phyloP scores from a whole-genome alignment of 2,797 vertebrate species.

The Trichosurus vulpecula region DNA sequence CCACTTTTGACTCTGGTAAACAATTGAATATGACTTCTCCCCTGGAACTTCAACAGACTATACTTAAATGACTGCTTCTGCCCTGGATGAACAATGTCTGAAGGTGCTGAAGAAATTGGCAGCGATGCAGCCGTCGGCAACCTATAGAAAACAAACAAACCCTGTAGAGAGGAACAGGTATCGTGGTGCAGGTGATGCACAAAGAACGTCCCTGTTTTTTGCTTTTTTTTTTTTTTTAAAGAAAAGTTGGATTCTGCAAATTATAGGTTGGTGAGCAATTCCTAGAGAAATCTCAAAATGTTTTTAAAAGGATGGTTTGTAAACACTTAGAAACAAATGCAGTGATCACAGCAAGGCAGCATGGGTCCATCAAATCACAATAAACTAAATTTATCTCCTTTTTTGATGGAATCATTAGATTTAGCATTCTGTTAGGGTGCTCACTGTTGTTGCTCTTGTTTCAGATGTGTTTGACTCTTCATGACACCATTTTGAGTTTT shows the following conservation, averaged over 20 bases:
- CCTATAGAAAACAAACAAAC: background rate
- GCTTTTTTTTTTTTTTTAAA: too few species aligned
- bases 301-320: background rate
- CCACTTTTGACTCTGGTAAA: background rate
- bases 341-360: background rate
- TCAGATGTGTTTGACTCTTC: background rate
- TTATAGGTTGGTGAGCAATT: background rate
- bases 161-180: background rate
- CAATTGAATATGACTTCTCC: background rate
- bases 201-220: background rate
- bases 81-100: background rate
- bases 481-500: background rate
- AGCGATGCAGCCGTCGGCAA: background rate
- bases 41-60: background rate
- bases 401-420: background rate
- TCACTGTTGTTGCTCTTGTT: background rate
- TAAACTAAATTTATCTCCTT: background rate
- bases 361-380: background rate
- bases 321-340: background rate
- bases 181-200: background rate
- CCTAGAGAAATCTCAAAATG: background rate
- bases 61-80: background rate
- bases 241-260: background rate
- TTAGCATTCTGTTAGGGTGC: background rate
- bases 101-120: background rate